These are phyloP conservation scores for Quiscalus mexicanus DNA, from an alignment of 2,113 vertebrate species.

Conservation along the genomic window DNA sequence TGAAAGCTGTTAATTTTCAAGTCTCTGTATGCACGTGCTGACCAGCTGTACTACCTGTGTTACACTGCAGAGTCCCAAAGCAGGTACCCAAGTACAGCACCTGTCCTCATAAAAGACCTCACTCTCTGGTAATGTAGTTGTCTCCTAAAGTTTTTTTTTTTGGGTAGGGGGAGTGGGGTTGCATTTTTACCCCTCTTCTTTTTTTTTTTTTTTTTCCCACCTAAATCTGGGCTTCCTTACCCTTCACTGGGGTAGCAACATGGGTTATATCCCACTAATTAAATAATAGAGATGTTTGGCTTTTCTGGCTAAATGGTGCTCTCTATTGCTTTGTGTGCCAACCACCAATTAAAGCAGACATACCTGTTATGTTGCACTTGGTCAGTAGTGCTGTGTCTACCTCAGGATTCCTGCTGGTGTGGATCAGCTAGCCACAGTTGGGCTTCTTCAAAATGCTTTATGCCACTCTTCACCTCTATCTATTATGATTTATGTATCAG, in stretches of 20 bases:
- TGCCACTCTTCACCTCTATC: neutral
- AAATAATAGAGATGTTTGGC: accelerated
- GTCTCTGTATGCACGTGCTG: neutral
- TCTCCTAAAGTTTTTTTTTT: neutral
- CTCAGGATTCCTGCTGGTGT: neutral
- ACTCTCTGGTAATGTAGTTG: neutral
- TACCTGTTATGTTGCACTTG: neutral
- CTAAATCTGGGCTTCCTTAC: neutral
- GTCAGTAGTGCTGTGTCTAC: neutral
- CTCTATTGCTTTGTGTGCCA: neutral
- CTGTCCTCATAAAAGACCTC: neutral
- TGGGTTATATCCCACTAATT: neutral
- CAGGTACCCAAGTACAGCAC: neutral
- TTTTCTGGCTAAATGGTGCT: neutral
- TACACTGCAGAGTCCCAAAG: neutral
- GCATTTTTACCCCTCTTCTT: no score
- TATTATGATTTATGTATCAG: neutral
- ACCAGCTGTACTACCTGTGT: no score
- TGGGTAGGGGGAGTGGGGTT: accelerated
- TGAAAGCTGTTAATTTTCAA: neutral
- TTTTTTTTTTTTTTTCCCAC: neutral
- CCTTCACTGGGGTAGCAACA: neutral
- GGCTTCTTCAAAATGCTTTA: neutral
- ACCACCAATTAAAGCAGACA: neutral
- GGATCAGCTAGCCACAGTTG: neutral